phyloP scores from a whole-genome alignment of 2,113 vertebrate genomes.

The Pterocles orientalis region DNA sequence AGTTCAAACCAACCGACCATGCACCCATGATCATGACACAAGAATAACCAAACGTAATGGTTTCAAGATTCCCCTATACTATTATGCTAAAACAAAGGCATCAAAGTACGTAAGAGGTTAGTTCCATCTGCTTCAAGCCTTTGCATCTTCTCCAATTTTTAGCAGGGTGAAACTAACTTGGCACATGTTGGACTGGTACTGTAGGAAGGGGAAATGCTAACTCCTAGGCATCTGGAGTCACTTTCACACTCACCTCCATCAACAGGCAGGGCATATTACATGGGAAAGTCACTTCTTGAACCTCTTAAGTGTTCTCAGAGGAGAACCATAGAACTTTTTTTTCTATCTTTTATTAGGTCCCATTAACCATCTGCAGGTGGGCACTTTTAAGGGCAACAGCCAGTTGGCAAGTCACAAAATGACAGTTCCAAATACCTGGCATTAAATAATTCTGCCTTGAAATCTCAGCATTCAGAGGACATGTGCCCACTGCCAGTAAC shows the following conservation, averaged over 20 bases:
- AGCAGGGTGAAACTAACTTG: neutral
- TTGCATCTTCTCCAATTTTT: neutral
- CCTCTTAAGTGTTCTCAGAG: neutral
- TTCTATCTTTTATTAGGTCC: neutral
- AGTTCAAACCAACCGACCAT: neutral
- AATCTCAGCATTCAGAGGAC: neutral
- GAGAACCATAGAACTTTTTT: neutral
- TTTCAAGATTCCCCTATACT: neutral
- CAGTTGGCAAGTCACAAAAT: neutral
- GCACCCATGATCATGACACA: neutral
- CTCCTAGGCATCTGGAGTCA: neutral
- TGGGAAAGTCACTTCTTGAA: neutral
- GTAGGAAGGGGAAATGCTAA: neutral
- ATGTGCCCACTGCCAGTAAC: neutral
- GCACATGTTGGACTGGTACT: neutral
- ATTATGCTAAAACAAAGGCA: neutral
- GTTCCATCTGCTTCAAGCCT: neutral
- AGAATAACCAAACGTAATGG: neutral
- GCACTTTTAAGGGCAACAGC: neutral
- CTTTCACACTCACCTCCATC: neutral
- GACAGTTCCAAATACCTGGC: neutral
- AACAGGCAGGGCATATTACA: neutral
- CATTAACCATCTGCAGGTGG: neutral
- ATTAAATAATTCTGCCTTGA: neutral
- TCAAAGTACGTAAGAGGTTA: neutral